Base-by-base conservation (phyloP, 2,888 invertebrate species). In the Tyria jacobaeae region DNA sequence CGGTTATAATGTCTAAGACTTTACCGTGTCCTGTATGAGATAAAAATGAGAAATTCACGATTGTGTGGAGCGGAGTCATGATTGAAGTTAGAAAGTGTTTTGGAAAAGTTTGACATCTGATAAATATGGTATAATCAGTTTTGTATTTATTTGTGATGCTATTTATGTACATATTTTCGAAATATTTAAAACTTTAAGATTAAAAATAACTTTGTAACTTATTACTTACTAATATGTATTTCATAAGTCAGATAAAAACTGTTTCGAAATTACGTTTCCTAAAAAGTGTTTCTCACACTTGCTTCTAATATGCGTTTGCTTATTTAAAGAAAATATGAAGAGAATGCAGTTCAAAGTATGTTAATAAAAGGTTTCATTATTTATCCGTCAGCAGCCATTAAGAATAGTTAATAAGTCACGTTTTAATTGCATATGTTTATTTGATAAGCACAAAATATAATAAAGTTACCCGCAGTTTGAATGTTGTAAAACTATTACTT, bases 401-500 rank as follows among this genome's bases (percentile, higher is more conserved):
- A 76, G 56, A 68, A 62, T 64, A 65, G 48, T 64, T 57, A 47
- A 55, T 75, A 74, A 62, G 55, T 62, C 73, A 71, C 62, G 57
- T 68, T 72, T 79, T 74, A 58, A 78, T 73, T 76, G 71, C 79
- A 73, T 60, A 64, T 75, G n/a, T 74, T 76, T 82, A 63, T 75
- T 79, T 63, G 81, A 82, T 70, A 72, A 82, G 89, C 90, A 90
- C 89, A 83, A 79, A 76, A 75, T 73, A 80, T 78, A 81, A 80
- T 81, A 82, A 83, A 82, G 79, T 81, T 84, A 86, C 83, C 84
- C 81, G 74, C 81, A 83, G 78, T 80, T 80, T 89, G 73, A 83
- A 87, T 89, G 86, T 89, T 89, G 87, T 89, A 87, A 83, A 83
- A 80, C 84, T 84, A 79, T 79, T 66, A 72, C 80, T 70, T 83